A percentile compares a stretch with the other conserved stretches of the same genome.
Conservation (phyloP, 2,113 vertebrate genomes). For the Larimichthys polyactis region DNA sequence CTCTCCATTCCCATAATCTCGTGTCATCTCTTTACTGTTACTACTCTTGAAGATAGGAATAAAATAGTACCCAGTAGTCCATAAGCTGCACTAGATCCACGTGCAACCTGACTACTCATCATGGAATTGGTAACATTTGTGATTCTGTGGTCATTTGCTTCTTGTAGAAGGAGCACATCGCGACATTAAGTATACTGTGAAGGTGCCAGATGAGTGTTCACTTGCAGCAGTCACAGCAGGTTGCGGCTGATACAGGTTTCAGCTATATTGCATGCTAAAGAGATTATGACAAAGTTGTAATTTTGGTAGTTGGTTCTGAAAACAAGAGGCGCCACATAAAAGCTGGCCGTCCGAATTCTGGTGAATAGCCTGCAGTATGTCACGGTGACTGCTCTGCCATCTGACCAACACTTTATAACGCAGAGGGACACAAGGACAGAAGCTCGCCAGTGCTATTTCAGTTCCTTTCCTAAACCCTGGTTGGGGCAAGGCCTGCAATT, state of each 20-base stretch:
- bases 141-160: not conserved
- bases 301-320: slow-evolving; percentile 79
- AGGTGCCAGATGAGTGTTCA: slow-evolving; percentile 24
- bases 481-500: slow-evolving; percentile 82
- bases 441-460: slow-evolving; percentile 78
- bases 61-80: not conserved
- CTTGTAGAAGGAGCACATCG: not conserved
- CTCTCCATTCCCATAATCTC: no score
- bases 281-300: slow-evolving; percentile 76
- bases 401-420: slow-evolving; percentile 71
- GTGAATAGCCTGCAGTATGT: slow-evolving; percentile 66
- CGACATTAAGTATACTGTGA: not conserved
- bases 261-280: slow-evolving; percentile 70
- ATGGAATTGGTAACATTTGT: slow-evolving; percentile 9
- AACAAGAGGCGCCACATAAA: slow-evolving; percentile 80
- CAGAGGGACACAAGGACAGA: slow-evolving; percentile 70
- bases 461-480: slow-evolving; percentile 75
- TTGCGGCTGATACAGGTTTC: slow-evolving; percentile 56
- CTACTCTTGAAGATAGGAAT: not conserved
- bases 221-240: slow-evolving; percentile 41
- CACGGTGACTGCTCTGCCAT: slow-evolving; percentile 67
- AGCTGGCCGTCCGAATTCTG: slow-evolving; percentile 63
- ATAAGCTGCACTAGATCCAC: not conserved
- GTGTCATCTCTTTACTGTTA: no score
- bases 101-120: not conserved